Base-by-base conservation (phyloP, 2,797 vertebrate genomes). In the Pangasius macronema region DNA sequence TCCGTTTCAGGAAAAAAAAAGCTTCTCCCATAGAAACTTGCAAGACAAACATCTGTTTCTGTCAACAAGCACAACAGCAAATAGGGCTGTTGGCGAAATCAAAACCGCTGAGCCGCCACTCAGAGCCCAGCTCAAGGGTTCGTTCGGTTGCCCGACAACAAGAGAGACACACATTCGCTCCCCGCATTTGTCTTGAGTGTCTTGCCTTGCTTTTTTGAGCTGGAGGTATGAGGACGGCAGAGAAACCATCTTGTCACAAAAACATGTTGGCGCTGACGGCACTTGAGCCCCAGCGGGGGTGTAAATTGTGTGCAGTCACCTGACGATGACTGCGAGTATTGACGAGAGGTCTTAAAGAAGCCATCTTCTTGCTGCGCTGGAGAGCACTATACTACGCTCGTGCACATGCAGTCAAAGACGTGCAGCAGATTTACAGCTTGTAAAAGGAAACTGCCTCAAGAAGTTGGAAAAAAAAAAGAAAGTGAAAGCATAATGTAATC, bases 281-380 rank as follows among this genome's bases (percentile, higher is more conserved):
- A 88, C 87, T 77, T 87, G 42, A 82, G 67, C 53, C 67, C 80
- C 77, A 70, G 90, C 68, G 27, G 85, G 86, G 88, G 88, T 89
- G 92, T 86, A 82, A 82, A 89, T 93, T 91, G 83, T 88, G 85
- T 86, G 86, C 90, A 86, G 92, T 93, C 94, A 94, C 93, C 93
- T 95, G 92, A 93, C 91, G 87, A 91, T 95, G 93, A 94, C 92
- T 92, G 92, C 87, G 89, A 94, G 93, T 91, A 89, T 91, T 70
- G 83, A 89, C 75, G 89, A 93, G 91, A 91, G 91, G 84, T 83
- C 57, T 39, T 70, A 16, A 68, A 85, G 89, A 90, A 36, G 81
- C 87, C 87, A 18, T 68, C 16, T 53, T 85, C 57, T 89, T 86
- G 42, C 73, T 42, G 39, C 82, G 67, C n/a, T 30, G 18, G 33